These are phyloP conservation scores for Elachura formosa DNA, from an alignment of 2,113 vertebrate genomes.

Conservation along the genomic window DNA sequence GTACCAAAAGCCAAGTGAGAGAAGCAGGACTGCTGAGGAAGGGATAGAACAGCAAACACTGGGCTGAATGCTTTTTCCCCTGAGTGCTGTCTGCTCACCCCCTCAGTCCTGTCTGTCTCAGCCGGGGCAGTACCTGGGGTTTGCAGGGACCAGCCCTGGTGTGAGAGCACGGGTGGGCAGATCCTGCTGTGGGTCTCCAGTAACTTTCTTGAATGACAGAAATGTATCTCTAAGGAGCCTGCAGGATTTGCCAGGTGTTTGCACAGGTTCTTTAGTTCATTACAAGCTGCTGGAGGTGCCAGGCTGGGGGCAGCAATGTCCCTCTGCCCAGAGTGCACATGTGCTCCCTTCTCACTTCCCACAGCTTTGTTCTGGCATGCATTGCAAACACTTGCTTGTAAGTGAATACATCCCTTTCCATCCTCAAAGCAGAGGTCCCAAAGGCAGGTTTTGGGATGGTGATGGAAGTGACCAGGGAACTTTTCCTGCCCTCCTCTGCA, in stretches of 20 bases:
- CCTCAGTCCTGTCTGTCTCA: not conserved
- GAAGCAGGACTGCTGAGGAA: not conserved
- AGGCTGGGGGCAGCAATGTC: not conserved
- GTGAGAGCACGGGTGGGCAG: too few relatives aligned
- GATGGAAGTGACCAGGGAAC: not conserved
- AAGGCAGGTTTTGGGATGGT: not conserved
- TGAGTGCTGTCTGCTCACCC: not conserved
- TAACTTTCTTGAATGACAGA: not conserved
- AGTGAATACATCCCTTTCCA: not conserved
- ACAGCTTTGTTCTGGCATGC: not conserved
- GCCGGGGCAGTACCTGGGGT: not conserved
- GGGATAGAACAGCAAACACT: not conserved
- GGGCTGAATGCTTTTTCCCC: not conserved
- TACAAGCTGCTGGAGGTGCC: not conserved
- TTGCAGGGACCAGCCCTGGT: not conserved
- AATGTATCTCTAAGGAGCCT: not conserved
- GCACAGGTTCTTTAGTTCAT: not conserved
- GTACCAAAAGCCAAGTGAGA: not conserved
- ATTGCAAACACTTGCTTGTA: not conserved
- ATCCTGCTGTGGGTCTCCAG: fast-evolving
- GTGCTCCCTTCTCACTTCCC: not conserved
- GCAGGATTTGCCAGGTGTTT: not conserved
- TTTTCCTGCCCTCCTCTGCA: not conserved
- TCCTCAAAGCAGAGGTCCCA: not conserved
- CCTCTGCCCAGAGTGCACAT: not conserved